These are phyloP conservation scores for Megathymus violae DNA, from an alignment of 1,140 invertebrate genomes.

Conservation along the genomic window DNA sequence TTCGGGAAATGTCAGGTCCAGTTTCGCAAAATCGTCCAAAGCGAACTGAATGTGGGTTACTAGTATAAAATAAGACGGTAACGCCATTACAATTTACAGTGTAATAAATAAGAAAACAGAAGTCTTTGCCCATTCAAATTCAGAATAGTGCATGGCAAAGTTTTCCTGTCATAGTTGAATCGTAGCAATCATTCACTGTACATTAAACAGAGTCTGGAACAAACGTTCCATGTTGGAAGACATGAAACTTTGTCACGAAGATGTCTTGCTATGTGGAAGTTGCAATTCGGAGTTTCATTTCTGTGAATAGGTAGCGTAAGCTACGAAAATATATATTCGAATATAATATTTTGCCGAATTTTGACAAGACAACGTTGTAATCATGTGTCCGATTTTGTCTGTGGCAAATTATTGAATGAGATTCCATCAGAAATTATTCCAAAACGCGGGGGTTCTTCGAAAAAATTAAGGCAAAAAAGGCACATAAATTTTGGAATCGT, in stretches of 20 bases:
- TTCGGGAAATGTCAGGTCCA: too few species aligned
- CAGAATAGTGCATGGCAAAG: slow-evolving; percentile 19
- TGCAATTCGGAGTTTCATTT: slow-evolving; percentile 5
- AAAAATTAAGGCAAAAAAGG: too few species aligned
- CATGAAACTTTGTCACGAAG: slow-evolving; percentile 22
- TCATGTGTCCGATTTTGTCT: too few species aligned
- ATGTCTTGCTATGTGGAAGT: slow-evolving; percentile 16
- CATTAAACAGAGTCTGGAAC: slow-evolving; percentile 27
- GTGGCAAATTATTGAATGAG: too few species aligned
- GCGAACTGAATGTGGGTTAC: too few species aligned
- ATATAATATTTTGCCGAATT: neutral
- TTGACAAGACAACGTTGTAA: too few species aligned
- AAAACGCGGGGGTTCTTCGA: too few species aligned
- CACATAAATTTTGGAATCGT: too few species aligned
- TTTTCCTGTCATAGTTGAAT: slow-evolving; percentile 31
- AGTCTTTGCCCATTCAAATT: slow-evolving; percentile 11
- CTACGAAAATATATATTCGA: neutral
- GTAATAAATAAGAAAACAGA: neutral
- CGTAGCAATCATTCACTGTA: slow-evolving; percentile 30
- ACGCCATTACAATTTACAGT: neutral
- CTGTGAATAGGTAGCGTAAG: neutral
- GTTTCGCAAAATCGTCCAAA: too few species aligned
- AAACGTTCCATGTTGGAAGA: slow-evolving; percentile 27
- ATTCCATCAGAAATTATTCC: too few species aligned
- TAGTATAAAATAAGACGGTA: too few species aligned